Evolutionary conservation across 2,888 invertebrate species (phyloP).

Genomic region (Drosophila austrosaltans): DNA sequence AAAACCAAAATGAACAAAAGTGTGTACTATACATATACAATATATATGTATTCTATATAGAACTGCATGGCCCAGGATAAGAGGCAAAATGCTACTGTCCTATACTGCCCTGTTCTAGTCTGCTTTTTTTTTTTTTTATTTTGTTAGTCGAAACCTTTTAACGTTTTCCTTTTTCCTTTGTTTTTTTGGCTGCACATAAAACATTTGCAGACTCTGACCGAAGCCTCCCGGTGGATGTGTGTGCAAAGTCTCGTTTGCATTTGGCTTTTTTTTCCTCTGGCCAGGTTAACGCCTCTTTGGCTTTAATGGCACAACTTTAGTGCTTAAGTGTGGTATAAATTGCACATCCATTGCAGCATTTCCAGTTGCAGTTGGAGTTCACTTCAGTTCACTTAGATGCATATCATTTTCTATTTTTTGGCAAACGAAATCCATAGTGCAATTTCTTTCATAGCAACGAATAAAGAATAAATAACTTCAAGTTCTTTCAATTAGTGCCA

Average conservation of each 20-base stretch:
- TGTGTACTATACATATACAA: too few species aligned
- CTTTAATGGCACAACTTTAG: constrained; percentile 73
- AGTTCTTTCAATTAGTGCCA: background rate
- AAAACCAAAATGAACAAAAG: constrained; percentile 3
- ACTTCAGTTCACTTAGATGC: constrained; percentile 49
- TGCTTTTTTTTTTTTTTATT: constrained; percentile 26
- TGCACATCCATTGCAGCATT: constrained; percentile 52
- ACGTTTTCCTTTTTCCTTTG: constrained; percentile 28
- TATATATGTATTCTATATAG: constrained; percentile 3
- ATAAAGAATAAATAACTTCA: background rate
- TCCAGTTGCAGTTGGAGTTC: constrained; percentile 37
- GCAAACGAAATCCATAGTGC: background rate
- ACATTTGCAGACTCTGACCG: constrained; percentile 58
- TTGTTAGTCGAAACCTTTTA: constrained; percentile 42
- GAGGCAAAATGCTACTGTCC: constrained; percentile 50
- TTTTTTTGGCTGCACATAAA: constrained; percentile 52
- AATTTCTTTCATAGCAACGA: too few species aligned
- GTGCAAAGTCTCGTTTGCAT: constrained; percentile 28
- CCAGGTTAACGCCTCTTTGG: constrained; percentile 66
- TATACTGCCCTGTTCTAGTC: constrained; percentile 39
- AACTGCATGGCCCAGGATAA: constrained; percentile 30
- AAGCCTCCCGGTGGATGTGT: constrained; percentile 29
- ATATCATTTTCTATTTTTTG: constrained; percentile 45
- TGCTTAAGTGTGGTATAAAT: constrained; percentile 75
- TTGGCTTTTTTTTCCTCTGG: constrained; percentile 28